Percentiles rank a stretch among this genome's conserved stretches.
phyloP scores from a whole-genome alignment of 2,888 invertebrate species.

The Epinotia ramella region DNA sequence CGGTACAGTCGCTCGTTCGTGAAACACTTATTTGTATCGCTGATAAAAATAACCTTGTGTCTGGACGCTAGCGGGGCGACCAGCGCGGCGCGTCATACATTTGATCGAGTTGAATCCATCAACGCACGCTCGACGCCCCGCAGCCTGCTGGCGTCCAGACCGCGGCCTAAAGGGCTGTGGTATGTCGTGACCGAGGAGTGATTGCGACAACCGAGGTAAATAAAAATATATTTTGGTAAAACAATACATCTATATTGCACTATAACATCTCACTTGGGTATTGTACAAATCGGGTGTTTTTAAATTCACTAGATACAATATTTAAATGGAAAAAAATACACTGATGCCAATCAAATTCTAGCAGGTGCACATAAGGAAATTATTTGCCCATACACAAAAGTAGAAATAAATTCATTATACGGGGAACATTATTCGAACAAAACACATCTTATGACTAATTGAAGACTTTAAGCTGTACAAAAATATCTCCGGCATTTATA shows the following conservation, averaged over 20 bases:
- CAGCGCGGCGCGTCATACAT: too few relatives aligned
- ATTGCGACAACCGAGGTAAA: conserved; percentile 2
- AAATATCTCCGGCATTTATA: conserved; percentile 54
- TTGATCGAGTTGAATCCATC: too few relatives aligned
- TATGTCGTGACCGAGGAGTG: neutral
- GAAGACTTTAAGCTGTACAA: conserved; percentile 53
- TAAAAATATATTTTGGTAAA: conserved; percentile 65
- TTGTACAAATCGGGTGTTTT: conserved; percentile 77
- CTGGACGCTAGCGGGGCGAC: too few relatives aligned
- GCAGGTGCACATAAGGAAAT: conserved; percentile 58
- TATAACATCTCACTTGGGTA: conserved; percentile 82
- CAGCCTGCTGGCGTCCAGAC: too few relatives aligned
- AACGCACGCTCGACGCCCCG: too few relatives aligned
- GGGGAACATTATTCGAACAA: conserved; percentile 36
- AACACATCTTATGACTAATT: conserved; percentile 45
- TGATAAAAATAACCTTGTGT: too few relatives aligned
- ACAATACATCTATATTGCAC: conserved; percentile 85
- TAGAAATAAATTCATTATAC: conserved; percentile 39
- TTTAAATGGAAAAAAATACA: conserved; percentile 59
- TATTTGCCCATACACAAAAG: conserved; percentile 48
- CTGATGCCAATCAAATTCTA: conserved; percentile 64
- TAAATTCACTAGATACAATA: conserved; percentile 43
- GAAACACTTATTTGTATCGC: too few relatives aligned
- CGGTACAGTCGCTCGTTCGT: too few relatives aligned
- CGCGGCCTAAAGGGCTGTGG: too few relatives aligned